Evolutionary conservation across 2,113 vertebrate genomes (phyloP).

Genomic region (Montifringilla adamsi): DNA sequence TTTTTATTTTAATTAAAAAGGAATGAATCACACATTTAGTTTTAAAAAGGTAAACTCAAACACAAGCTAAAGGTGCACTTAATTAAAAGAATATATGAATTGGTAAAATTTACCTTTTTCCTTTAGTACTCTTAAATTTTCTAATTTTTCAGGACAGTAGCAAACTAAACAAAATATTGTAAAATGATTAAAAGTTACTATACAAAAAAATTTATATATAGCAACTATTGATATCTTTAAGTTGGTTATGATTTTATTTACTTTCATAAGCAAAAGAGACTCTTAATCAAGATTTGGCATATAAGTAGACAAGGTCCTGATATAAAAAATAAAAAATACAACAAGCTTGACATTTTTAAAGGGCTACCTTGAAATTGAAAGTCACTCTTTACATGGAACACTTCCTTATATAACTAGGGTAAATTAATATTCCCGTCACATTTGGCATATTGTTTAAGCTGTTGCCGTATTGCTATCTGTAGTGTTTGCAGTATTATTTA

Average conservation of each 20-base stretch:
- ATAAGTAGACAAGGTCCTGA: background rate
- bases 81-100: background rate
- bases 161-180: background rate
- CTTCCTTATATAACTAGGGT: background rate
- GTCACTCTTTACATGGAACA: background rate
- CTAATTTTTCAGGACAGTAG: background rate
- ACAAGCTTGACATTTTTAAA: background rate
- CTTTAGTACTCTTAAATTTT: background rate
- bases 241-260: background rate
- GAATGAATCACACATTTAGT: background rate
- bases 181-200: background rate
- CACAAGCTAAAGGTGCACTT: background rate
- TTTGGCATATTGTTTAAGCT: background rate
- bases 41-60: background rate
- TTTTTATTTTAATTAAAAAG: background rate
- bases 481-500: too few relatives aligned
- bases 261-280: background rate
- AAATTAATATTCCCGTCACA: background rate
- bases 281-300: background rate
- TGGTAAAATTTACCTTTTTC: background rate
- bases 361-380: background rate
- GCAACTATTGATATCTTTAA: background rate
- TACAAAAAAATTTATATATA: background rate
- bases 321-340: background rate
- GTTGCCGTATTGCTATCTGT: background rate